Conservation (phyloP, 2,113 vertebrate genomes). For the Perca fluviatilis region DNA sequence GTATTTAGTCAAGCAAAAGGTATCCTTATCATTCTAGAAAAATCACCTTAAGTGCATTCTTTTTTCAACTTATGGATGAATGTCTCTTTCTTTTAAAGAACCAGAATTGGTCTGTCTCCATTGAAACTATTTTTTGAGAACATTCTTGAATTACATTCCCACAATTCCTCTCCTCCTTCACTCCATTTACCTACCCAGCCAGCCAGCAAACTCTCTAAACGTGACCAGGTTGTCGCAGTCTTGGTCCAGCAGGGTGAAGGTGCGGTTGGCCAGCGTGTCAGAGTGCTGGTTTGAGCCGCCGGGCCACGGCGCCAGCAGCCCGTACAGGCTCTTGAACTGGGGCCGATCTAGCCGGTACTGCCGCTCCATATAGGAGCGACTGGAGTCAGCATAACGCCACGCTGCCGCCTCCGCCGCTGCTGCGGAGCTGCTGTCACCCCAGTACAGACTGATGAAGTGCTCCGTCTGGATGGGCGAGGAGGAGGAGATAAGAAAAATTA, state of each 20-base stretch:
- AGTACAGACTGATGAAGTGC: slow-evolving; percentile 93
- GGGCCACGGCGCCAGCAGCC: slow-evolving; percentile 90
- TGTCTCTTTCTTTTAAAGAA: no score
- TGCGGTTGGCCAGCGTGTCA: slow-evolving; percentile 86
- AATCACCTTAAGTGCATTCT: no score
- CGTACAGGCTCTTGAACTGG: slow-evolving; percentile 91
- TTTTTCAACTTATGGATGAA: no score
- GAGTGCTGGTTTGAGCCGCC: slow-evolving; percentile 87
- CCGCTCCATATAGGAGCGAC: slow-evolving; percentile 87
- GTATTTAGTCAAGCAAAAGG: no score
- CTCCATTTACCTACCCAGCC: slow-evolving; percentile 84
- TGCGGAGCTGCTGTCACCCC: slow-evolving; percentile 80
- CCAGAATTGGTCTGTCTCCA: no score
- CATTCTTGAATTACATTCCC: no score
- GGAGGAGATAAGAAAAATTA: neutral
- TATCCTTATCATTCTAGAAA: no score
- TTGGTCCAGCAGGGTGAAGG: slow-evolving; percentile 92
- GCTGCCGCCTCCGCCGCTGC: slow-evolving; percentile 65
- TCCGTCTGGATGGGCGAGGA: slow-evolving; percentile 85
- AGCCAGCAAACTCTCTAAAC: slow-evolving; percentile 89
- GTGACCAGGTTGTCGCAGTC: slow-evolving; percentile 87
- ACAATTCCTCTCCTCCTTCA: neutral
- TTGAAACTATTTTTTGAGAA: no score
- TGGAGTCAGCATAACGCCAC: slow-evolving; percentile 83
- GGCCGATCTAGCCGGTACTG: slow-evolving; percentile 91